Base-by-base conservation (phyloP, 2,888 invertebrate species). In the Ctena decussata region DNA sequence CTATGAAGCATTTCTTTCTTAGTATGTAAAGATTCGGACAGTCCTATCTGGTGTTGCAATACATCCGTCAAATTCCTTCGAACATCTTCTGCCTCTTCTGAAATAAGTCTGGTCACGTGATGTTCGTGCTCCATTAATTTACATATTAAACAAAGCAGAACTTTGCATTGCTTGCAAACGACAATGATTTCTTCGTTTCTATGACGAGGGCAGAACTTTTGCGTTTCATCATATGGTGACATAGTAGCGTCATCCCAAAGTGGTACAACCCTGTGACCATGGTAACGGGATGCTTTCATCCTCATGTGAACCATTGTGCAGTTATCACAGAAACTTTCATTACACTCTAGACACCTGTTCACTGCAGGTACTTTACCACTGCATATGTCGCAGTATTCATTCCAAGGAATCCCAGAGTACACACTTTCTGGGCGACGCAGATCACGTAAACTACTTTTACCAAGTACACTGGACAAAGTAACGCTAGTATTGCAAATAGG, bases 221-320 rank as follows among this genome's bases (percentile, higher is more conserved):
- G 35, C 32, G 24, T n/a, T 24, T 71, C 27, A 32, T 75, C 60
- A 57, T 8, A 41, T 21, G 30, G 27, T 5, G 49, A 24, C 5
- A 27, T 27, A 0, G 39, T 27, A 35, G n/a, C 72, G 11, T 75
- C 37, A 39, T 60, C 79, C 41, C 53, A 44, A 2, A 87, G 74
- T 8, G 87, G 82, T 21, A 87, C 77, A n/a, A 87, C 84, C 24
- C 70, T 76, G 49, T 87, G 84, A 21, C 82, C 74, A 75, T 84
- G 84, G 80, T 80, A 84, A 74, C 84, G 87, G 39, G 87, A 87
- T 8, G 84, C 79, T 69, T 82, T 87, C 84, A 84, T 84, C 53
- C 80, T 84, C 49, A 87, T 21, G 76, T 87, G 87, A 41, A 82
- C 87, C 70, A 82, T 77, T 24, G 87, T 84, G 41, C 87, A 87